Base-by-base conservation (phyloP, 2,113 vertebrate species). In the Mobula hypostoma region DNA sequence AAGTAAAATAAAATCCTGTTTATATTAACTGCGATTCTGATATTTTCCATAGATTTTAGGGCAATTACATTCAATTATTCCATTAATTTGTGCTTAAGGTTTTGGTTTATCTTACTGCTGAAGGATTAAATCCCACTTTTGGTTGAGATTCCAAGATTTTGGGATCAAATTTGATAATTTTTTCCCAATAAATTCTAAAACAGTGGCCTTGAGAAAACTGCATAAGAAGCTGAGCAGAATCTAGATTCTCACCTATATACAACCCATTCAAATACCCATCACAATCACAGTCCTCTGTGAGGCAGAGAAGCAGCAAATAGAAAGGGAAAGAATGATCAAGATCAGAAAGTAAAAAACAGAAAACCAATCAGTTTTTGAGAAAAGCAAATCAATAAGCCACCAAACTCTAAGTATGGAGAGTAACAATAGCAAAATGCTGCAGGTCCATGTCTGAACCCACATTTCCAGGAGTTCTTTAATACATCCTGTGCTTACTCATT, bases 241-340 rank as follows among this genome's bases (percentile, higher is more conserved):
- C 76, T 21, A 94, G 94, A 94, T 96, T 97, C 98, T 98, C 96
- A 99, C 98, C 98, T 96, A 97, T 96, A 3, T 99, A 98, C 68
- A 98, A 97, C 94, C 98, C 98, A 94, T 97, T 98, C 96, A 97
- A 95, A 96, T 97, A 96, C 40, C 97, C 97, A 94, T 98, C 98
- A 95, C 97, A 97, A 95, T 98, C 98, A 96, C 97, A 97, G 96
- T 98, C 97, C 94, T 98, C 98, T 99, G 97, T 95, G 96, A 96
- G 94, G n/a, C 90, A 72, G 94, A n/a, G 70, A 95, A 95, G 14
- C 94, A 95, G 95, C 40, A 76, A 56, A 74, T 93, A 7, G 68
- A 93, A 93, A 12, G 11, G 72, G 70, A 93, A 93, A 19, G 36
- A 76, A 93, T 56, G 40, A 93, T 76, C 2, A 48, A 74, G 91